phyloP scores from a whole-genome alignment of 2,113 vertebrate genomes.

The Egretta garzetta region DNA sequence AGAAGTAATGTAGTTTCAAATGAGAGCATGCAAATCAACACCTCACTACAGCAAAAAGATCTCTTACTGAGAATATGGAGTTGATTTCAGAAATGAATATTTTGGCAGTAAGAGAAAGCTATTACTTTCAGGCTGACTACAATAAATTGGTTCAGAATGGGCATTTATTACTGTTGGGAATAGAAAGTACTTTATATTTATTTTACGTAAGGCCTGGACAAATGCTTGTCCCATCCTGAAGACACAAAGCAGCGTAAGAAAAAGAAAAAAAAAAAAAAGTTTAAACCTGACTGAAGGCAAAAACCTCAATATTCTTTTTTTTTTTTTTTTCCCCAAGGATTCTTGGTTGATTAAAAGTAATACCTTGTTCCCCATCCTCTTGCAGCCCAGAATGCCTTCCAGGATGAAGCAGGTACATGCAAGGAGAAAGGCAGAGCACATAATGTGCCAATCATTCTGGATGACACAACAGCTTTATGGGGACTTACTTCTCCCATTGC shows the following conservation, averaged over 20 bases:
- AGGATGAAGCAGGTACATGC: background rate
- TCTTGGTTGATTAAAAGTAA: background rate
- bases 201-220: background rate
- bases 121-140: background rate
- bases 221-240: background rate
- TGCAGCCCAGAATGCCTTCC: background rate
- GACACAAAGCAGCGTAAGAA: background rate
- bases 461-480: background rate
- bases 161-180: background rate
- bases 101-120: background rate
- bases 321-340: background rate
- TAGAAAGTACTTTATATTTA: background rate
- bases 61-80: background rate
- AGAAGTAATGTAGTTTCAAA: background rate
- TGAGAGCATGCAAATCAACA: background rate
- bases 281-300: background rate
- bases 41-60: background rate
- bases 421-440: background rate
- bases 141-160: background rate
- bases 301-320: background rate
- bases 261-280: background rate
- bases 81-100: background rate
- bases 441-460: background rate
- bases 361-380: background rate
- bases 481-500: background rate